A percentile compares a stretch with the other conserved stretches of the same genome.
phyloP scores from a whole-genome alignment of 1,140 invertebrate genomes.

The Akabosia matsudoensis region DNA sequence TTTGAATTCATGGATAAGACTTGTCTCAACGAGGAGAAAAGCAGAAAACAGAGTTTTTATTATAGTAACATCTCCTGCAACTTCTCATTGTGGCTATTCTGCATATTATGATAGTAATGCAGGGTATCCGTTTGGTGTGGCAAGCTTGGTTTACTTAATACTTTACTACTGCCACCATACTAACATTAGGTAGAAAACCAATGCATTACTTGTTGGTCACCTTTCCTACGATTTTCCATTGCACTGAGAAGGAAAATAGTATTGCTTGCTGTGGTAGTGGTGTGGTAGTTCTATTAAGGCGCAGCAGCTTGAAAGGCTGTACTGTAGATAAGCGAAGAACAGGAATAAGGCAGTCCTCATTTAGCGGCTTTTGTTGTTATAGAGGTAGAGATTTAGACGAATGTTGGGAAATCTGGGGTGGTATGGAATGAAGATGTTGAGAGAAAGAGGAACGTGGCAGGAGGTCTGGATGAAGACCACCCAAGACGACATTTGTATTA shows the following conservation, averaged over 20 bases:
- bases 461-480: constrained; percentile 43
- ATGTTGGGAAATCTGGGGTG: constrained; percentile 44
- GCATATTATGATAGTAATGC: background rate
- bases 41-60: background rate
- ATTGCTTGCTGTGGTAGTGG: background rate
- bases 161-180: background rate
- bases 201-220: too few relatives aligned
- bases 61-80: background rate
- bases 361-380: too few relatives aligned
- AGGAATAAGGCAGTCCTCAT: background rate
- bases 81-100: constrained; percentile 6
- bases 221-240: too few relatives aligned
- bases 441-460: constrained; percentile 45
- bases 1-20: background rate
- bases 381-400: too few relatives aligned
- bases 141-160: background rate
- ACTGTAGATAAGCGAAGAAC: background rate
- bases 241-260: too few relatives aligned
- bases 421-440: constrained; percentile 47
- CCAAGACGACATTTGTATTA: constrained; percentile 32
- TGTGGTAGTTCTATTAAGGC: background rate
- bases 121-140: background rate
- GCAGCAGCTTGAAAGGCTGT: background rate
- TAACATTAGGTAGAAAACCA: background rate
- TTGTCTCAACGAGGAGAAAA: background rate